These are phyloP conservation scores for Tretioscincus oriximinensis DNA, from an alignment of 2,113 vertebrate species.

Conservation along the genomic window DNA sequence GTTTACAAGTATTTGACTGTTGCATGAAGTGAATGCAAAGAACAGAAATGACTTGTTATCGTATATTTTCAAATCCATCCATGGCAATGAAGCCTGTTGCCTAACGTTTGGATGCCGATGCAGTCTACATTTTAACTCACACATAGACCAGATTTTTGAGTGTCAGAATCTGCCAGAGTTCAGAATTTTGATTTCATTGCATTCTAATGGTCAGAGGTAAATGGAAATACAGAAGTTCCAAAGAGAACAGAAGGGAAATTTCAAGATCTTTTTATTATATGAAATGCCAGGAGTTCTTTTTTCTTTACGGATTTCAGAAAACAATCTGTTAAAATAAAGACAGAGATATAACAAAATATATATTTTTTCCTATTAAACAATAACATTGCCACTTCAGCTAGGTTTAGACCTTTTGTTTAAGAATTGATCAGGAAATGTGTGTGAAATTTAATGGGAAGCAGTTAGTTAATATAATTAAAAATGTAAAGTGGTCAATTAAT, in stretches of 20 bases:
- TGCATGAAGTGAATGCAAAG: conserved; percentile 37
- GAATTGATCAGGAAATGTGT: no score
- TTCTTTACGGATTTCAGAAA: neutral
- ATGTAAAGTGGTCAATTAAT: neutral
- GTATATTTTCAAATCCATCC: neutral
- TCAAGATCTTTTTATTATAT: neutral
- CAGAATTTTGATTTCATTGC: conserved; percentile 20
- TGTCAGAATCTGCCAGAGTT: conserved; percentile 42
- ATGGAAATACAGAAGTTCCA: neutral
- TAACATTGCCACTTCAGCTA: neutral
- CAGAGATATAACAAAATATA: neutral
- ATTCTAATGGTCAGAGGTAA: neutral
- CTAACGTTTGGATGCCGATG: conserved; percentile 7
- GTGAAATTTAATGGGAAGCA: no score
- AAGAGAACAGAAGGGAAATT: neutral
- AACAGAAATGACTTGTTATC: conserved; percentile 28
- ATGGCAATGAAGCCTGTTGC: conserved; percentile 6
- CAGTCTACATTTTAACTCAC: neutral
- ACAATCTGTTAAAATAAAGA: neutral
- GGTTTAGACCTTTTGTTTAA: neutral
- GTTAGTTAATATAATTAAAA: no score
- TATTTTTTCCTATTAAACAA: neutral
- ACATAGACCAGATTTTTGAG: conserved; percentile 12
- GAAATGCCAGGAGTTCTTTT: conserved; percentile 1
- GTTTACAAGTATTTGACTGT: conserved; percentile 49